Conservation (phyloP, 2,888 invertebrate genomes). For the Synanthedon myopaeformis region DNA sequence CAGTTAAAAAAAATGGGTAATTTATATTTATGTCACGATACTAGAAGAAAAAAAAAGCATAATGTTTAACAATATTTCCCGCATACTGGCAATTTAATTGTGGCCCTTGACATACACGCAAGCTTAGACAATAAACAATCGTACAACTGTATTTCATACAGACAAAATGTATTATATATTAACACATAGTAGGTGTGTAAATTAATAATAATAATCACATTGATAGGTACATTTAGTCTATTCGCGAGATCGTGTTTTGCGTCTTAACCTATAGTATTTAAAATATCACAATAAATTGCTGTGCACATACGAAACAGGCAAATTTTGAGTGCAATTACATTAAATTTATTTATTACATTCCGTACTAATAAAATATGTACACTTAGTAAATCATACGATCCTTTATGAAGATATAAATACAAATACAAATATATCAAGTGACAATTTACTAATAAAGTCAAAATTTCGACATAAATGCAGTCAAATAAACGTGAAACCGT, state of each 20-base stretch:
- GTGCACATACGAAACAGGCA: conserved; percentile 72
- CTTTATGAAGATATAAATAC: conserved; percentile 4
- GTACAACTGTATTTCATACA: conserved; percentile 41
- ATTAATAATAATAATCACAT: conserved; percentile 54
- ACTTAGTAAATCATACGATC: conserved; percentile 19
- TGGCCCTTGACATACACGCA: conserved; percentile 17
- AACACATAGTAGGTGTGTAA: conserved; percentile 26
- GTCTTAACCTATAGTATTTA: conserved; percentile 65
- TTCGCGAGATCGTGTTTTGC: conserved; percentile 57
- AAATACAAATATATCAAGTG: neutral
- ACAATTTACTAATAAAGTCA: no score
- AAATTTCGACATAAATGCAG: no score
- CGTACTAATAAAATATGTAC: conserved; percentile 40
- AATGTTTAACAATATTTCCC: neutral
- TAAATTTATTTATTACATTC: conserved; percentile 45
- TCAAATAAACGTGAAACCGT: no score
- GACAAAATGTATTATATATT: conserved; percentile 26
- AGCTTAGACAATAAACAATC: conserved; percentile 30
- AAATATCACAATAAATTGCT: conserved; percentile 72
- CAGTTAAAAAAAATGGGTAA: no score
- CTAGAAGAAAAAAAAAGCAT: no score
- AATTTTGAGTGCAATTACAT: conserved; percentile 69
- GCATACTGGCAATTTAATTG: neutral
- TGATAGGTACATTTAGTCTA: conserved; percentile 56
- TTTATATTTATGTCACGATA: no score